Evolutionary conservation across 2,797 vertebrate genomes (phyloP).

Genomic region (Premnoplex brunnescens): DNA sequence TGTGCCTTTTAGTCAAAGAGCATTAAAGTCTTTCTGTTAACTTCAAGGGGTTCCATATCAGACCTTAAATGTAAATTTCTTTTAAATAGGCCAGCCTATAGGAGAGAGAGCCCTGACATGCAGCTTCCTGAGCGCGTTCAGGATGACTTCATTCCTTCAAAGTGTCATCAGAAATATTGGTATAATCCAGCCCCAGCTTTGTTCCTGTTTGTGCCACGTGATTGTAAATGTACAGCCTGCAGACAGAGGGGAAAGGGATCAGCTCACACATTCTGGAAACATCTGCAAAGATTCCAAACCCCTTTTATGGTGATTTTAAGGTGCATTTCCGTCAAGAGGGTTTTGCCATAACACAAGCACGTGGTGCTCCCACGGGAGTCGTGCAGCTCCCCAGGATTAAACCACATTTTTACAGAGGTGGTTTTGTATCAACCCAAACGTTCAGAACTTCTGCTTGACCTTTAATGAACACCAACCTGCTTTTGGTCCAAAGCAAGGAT

Average conservation of each 20-base stretch:
- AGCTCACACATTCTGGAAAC: background rate
- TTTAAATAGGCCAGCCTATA: background rate
- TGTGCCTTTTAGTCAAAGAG: constrained; percentile 11
- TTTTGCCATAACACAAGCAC: background rate
- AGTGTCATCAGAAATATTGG: background rate
- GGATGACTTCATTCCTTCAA: background rate
- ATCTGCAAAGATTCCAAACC: background rate
- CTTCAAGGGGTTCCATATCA: constrained; percentile 35
- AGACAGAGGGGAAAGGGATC: background rate
- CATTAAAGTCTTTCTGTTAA: constrained; percentile 15
- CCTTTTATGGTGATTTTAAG: background rate
- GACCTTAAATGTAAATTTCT: constrained; percentile 48
- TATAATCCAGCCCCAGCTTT: background rate
- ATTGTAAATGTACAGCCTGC: background rate
- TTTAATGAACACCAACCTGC: background rate
- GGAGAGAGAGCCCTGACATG: background rate
- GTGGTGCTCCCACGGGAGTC: background rate
- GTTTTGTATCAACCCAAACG: background rate
- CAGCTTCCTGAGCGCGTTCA: background rate
- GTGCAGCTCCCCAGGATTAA: background rate
- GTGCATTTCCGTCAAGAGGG: background rate
- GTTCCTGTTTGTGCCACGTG: background rate
- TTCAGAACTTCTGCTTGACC: background rate
- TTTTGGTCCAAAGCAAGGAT: background rate
- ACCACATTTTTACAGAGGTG: background rate